A percentile compares a stretch with the other conserved stretches of the same genome.
Evolutionary conservation across 2,888 invertebrate genomes (phyloP).

Genomic region (Caenorhabditis doughertyi): DNA sequence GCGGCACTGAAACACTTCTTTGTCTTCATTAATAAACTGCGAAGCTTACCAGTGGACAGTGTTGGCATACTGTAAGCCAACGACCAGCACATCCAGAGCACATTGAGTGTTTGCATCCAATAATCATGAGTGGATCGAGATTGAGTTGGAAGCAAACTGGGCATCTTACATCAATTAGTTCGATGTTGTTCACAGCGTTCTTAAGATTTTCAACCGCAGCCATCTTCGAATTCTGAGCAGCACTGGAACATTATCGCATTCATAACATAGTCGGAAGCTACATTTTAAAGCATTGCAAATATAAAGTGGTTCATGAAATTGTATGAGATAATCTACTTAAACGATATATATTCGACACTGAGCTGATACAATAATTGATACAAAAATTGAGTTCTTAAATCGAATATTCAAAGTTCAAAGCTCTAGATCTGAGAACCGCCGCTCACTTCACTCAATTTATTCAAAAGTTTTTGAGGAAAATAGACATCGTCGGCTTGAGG

Average conservation of each 20-base stretch:
- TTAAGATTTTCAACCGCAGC: background rate
- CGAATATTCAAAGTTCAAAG: background rate
- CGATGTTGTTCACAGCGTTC: conserved; percentile 10
- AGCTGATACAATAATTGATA: no score
- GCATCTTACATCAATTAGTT: conserved; percentile 29
- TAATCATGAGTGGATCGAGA: conserved; percentile 22
- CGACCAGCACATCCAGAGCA: conserved; percentile 43
- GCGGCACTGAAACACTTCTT: conserved; percentile 52
- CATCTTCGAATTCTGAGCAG: background rate
- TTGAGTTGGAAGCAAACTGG: conserved; percentile 42
- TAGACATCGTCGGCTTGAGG: background rate
- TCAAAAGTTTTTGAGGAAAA: background rate
- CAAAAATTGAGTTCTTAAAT: no score
- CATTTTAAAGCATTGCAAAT: no score
- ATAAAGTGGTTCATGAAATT: no score
- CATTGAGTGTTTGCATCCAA: conserved; percentile 17
- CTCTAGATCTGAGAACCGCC: no score
- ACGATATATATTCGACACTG: no score
- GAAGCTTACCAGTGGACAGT: conserved; percentile 41
- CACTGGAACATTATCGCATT: no score
- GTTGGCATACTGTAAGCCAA: background rate
- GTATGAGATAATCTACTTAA: no score
- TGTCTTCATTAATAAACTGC: background rate
- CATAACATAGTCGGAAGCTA: no score
- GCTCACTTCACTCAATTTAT: no score